Base-by-base conservation (phyloP, 2,797 vertebrate species). In the Pangasius djambal region DNA sequence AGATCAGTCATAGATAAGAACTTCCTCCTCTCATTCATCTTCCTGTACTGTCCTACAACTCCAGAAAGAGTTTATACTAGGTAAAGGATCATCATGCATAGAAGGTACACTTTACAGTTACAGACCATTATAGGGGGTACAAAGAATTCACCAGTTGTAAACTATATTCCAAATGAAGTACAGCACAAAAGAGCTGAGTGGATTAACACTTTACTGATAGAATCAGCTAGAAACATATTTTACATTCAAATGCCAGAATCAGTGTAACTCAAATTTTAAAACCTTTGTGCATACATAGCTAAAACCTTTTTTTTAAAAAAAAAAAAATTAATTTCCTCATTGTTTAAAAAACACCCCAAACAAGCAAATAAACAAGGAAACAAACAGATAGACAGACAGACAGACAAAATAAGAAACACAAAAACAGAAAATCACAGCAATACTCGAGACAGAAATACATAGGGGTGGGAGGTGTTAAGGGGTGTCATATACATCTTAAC, bases 1-100 rank as follows among this genome's bases (percentile, higher is more conserved):
- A 89, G 86, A 91, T 88, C 74, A 81, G 55, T 37, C 75, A 74
- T 50, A 88, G 69, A 86, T 79, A 90, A 78, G 69, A 82, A 78
- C 63, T 52, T 50, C 86, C 65, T 44, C 31, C 25, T 37, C 55
- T 52, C 81, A 61, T 90, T 91, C 78, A 82, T 90, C 87, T 86
- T 89, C 55, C 44, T 57, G 75, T 28, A 67, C n/a, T 85, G 55
- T 25, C 74, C 55, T 40, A 79, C 18, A 86, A 75, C 20, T 84
- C 40, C 70, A 77, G 40, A 90, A 74, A 65, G 52, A 70, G 28
- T 77, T 81, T 88, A 87, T 85, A 86, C 85, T 87, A 28, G 9
- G 48, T 65, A 67, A 85, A 88, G 50, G 67, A 52, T 88, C 86
- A 69, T 61, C 77, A 50, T 69, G 61, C 44, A 48, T 70, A 40